Percentiles rank a stretch among this genome's conserved stretches.
Evolutionary conservation across 1,140 invertebrate species (phyloP).

Genomic region (Rhopalosiphum padi): DNA sequence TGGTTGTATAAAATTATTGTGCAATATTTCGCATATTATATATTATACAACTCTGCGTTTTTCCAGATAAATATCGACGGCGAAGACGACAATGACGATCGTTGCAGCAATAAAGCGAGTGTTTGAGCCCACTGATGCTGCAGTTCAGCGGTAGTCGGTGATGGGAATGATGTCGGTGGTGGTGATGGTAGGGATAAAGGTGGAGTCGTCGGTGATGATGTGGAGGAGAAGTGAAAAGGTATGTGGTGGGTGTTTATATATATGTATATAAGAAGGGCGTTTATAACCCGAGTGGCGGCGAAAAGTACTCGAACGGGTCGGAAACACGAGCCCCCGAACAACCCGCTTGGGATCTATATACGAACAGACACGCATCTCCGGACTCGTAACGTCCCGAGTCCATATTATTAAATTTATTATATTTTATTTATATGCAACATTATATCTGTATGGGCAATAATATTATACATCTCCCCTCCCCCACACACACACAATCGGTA

Average conservation of each 20-base stretch:
- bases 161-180: not conserved
- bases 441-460: slow-evolving; percentile 39
- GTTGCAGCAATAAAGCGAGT: not conserved
- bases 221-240: not conserved
- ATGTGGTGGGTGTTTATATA: not conserved
- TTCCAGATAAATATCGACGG: not conserved
- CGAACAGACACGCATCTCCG: slow-evolving; percentile 1
- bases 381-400: slow-evolving; percentile 41
- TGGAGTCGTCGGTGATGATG: not conserved
- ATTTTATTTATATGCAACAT: slow-evolving; percentile 11
- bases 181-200: too few species aligned
- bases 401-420: slow-evolving; percentile 51
- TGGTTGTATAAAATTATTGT: not conserved
- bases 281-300: slow-evolving; percentile 18
- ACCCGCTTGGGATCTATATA: slow-evolving; percentile 52
- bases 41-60: not conserved
- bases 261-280: slow-evolving; percentile 33
- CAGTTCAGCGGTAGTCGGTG: not conserved
- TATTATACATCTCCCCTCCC: not conserved
- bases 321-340: slow-evolving; percentile 29
- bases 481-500: not conserved
- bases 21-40: not conserved
- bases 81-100: not conserved
- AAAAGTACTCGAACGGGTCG: slow-evolving; percentile 40
- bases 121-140: not conserved